phyloP scores from a whole-genome alignment of 1,140 invertebrate species.

The Procambarus virginalis region DNA sequence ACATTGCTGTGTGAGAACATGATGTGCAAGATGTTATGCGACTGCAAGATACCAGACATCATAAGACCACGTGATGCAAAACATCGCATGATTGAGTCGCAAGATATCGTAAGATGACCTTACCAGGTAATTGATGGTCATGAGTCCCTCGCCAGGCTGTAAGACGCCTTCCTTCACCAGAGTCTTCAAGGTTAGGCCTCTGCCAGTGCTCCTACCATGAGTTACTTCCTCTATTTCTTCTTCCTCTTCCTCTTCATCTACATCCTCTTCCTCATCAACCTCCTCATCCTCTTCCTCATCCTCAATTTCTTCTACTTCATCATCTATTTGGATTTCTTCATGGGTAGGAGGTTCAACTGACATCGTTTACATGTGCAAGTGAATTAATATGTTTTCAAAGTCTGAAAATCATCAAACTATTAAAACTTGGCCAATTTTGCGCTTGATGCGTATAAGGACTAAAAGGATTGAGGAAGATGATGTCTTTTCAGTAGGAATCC shows the following conservation, averaged over 20 bases:
- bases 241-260: conserved; percentile 50
- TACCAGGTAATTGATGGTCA: conserved; percentile 93
- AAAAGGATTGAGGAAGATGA: not conserved
- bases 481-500: not conserved
- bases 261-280: conserved; percentile 46
- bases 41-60: not conserved
- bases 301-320: conserved; percentile 54
- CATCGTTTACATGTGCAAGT: conserved; percentile 56
- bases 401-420: conserved; percentile 54
- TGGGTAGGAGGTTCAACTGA: conserved; percentile 53
- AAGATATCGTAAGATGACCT: conserved; percentile 54
- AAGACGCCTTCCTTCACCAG: conserved; percentile 86
- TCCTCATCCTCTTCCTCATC: conserved; percentile 59
- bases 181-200: conserved; percentile 85
- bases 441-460: not conserved
- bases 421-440: conserved; percentile 4
- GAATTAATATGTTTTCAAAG: conserved; percentile 38
- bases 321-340: conserved; percentile 62
- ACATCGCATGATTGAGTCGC: not conserved
- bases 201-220: conserved; percentile 52
- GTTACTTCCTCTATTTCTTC: conserved; percentile 59
- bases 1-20: not conserved
- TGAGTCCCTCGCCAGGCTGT: conserved; percentile 84
- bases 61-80: not conserved
- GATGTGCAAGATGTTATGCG: not conserved